Evolutionary conservation across 1,140 invertebrate genomes (phyloP), one percentile per base, ranked within the genome.

Genomic region (Phthorimaea operculella): DNA sequence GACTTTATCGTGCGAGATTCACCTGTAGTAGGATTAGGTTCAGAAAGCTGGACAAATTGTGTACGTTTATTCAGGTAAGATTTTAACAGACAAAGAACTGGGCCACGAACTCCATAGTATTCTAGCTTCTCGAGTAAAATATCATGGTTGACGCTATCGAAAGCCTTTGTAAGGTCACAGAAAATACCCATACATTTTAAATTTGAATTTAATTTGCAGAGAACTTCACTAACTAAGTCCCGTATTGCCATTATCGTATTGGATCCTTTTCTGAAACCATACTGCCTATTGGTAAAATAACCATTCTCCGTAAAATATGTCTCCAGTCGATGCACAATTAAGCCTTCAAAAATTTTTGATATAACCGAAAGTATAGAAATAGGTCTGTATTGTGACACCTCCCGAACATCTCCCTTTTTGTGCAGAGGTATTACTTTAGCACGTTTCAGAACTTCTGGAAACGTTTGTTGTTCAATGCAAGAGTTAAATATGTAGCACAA

Each of bases 381-480:
- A 39, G 36, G 36, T 39, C 36, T 2, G n/a, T 39, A 39, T 39
- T 39, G 36, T 4, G 36, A 12, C n/a, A 39, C 36, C 10, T 12
- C 8, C 10, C 10, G 10, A 39, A n/a, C n/a, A 39, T 39, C 36
- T 12, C 51, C 51, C 15, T 52, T 52, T 36, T 52, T 52, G 16
- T 52, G 28, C 7, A 52, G 10, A 3, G 51, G n/a, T 34, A 52
- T 52, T 16, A 52, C 51, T 52, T 52, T 52, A 34, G 51, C 51
- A 16, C 33, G 9, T 36, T 52, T 52, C 10, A 52, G 51, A 10
- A 10, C 4, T 15, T 12, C 3, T 39, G 51, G 51, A 34, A 34
- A 52, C 9, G 33, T 14, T 34, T 33, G n/a, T 10, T 36, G n/a
- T 10, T 15, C n/a, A 16, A 52, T 52, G 16, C 39, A 21, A 7